Evolutionary conservation across 2,113 vertebrate genomes (phyloP).

Genomic region (Sturnira hondurensis): DNA sequence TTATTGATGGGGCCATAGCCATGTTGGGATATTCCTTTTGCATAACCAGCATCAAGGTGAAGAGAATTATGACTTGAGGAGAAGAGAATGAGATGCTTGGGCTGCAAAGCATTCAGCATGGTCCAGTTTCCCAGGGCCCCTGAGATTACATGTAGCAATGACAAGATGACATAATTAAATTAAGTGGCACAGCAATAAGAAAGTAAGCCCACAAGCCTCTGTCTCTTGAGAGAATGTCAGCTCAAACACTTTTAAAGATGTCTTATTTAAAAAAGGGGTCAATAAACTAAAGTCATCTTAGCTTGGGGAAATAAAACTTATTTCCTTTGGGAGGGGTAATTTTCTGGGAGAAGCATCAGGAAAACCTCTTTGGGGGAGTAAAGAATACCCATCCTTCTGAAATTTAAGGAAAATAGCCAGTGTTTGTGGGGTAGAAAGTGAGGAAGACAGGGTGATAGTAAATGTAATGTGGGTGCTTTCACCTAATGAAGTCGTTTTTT

Average conservation of each 20-base stretch:
- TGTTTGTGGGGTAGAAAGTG: background rate
- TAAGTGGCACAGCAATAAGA: background rate
- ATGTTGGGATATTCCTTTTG: background rate
- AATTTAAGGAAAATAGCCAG: background rate
- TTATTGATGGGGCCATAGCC: background rate
- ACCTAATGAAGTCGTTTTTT: background rate
- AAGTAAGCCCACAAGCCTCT: background rate
- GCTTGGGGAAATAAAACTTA: background rate
- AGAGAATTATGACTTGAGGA: background rate
- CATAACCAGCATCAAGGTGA: background rate
- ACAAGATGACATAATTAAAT: conserved; percentile 42
- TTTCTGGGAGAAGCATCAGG: background rate
- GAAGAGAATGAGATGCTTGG: background rate
- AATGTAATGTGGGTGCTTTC: background rate
- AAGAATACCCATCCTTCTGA: background rate
- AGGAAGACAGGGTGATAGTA: background rate
- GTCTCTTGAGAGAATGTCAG: conserved; percentile 4
- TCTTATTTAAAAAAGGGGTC: conserved; percentile 25
- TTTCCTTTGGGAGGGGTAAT: background rate
- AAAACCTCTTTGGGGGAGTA: background rate
- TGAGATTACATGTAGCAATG: background rate
- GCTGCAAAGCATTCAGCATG: background rate
- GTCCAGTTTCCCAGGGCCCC: background rate
- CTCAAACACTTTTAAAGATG: background rate
- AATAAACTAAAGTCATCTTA: background rate